Percentiles rank a stretch among this genome's conserved stretches.
These are phyloP conservation scores for Peromyscus attwateri DNA, from an alignment of 2,797 vertebrate species.

Conservation along the genomic window DNA sequence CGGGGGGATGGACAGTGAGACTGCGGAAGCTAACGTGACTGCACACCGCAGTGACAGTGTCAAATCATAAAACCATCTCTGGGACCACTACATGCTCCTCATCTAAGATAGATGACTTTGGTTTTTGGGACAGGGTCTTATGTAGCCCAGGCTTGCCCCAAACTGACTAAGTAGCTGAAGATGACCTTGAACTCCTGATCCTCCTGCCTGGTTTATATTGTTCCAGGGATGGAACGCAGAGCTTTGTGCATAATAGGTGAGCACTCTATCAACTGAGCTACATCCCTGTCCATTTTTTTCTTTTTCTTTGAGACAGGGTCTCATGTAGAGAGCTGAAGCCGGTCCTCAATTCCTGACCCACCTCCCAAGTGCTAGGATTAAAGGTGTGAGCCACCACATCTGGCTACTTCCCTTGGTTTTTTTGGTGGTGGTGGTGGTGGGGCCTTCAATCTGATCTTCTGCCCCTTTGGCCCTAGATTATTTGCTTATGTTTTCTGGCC, in stretches of 20 bases:
- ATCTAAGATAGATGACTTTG: not conserved
- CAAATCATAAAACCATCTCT: not conserved
- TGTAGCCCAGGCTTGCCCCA: not conserved
- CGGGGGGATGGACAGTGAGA: not conserved
- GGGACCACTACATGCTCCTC: not conserved
- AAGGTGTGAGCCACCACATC: not conserved
- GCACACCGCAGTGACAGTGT: not conserved
- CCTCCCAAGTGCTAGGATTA: not conserved
- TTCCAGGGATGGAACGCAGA: not conserved
- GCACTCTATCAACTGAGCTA: not conserved
- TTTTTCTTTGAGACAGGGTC: not conserved
- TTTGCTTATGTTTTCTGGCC: not conserved
- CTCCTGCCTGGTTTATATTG: not conserved
- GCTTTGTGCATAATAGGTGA: not conserved
- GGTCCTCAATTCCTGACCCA: not conserved
- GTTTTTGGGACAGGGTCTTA: not conserved
- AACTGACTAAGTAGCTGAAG: not conserved
- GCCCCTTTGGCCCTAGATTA: too few species aligned
- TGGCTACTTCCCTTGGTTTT: not conserved
- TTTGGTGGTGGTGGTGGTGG: not conserved
- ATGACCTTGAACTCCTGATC: not conserved
- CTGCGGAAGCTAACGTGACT: not conserved
- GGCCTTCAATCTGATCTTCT: not conserved
- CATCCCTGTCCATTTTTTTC: not conserved
- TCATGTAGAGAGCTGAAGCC: not conserved